A percentile compares a stretch with the other conserved stretches of the same genome.
Evolutionary conservation across 1,140 invertebrate genomes (phyloP).

Genomic region (Listronotus bonariensis): DNA sequence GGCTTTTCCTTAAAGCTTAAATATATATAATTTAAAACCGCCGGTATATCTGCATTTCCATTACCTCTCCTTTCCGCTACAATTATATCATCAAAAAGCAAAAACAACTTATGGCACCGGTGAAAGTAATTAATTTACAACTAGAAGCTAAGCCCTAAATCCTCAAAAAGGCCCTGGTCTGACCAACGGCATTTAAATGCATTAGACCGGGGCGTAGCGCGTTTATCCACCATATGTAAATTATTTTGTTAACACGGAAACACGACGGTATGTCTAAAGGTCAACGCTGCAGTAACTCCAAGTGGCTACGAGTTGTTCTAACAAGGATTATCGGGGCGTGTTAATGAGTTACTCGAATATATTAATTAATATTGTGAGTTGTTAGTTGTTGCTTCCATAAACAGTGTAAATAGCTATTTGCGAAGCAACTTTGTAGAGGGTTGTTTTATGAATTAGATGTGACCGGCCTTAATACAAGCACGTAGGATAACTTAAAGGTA

Average conservation of each 20-base stretch:
- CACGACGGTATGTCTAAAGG: constrained; percentile 1
- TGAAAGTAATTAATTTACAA: not conserved
- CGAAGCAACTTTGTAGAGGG: no score
- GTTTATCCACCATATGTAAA: constrained; percentile 2
- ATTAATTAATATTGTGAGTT: not conserved
- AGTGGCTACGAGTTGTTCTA: not conserved
- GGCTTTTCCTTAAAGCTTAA: no score
- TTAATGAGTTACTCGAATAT: not conserved
- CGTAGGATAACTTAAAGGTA: no score
- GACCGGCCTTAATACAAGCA: no score
- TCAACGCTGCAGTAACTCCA: constrained; percentile 1
- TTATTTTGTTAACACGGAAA: constrained; percentile 9
- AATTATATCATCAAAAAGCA: not conserved
- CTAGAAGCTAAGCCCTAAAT: not conserved
- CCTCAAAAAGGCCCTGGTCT: no score
- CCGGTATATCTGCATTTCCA: no score
- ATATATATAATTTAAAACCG: no score
- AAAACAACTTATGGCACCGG: not conserved
- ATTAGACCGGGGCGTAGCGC: not conserved
- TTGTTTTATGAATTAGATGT: no score
- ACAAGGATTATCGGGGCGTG: not conserved
- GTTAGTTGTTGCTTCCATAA: no score
- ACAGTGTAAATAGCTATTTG: no score
- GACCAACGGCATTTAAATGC: no score
- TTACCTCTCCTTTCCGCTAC: no score